Base-by-base conservation (phyloP, 2,888 invertebrate genomes). In the Cabera pusaria region DNA sequence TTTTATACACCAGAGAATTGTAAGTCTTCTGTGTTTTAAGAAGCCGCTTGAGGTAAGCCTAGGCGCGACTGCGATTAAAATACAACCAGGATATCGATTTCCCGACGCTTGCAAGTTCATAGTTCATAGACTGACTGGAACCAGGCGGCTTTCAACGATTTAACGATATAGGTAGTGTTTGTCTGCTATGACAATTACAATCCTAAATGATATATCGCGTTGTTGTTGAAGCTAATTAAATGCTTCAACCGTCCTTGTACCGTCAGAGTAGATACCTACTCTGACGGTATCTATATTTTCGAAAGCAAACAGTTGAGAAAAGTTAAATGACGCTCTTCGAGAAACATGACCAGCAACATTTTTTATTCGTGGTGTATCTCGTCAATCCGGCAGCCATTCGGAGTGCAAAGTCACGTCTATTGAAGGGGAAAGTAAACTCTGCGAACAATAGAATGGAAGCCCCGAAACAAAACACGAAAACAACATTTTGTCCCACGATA, bases 381-480 rank as follows among this genome's bases (percentile, higher is more conserved):
- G 25, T 20, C 44, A 45, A 44, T 6, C 34, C 21, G 31, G 28
- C 49, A 39, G 40, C 41, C 42, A 49, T 41, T 48, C 47, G 56
- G 35, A 14, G 18, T 21, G 10, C 57, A 33, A 38, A 64, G 65
- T 71, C 67, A 72, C 62, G 69, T 55, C 61, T 50, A 50, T 44
- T 40, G 38, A 27, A 49, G 64, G 79, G 62, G 82, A 83, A 83
- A 83, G 83, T 79, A 62, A 67, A 69, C 50, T 59, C 45, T 47
- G 51, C 58, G 54, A 53, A 77, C 75, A 76, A 80, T 72, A 56
- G 64, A 62, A 63, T 56, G 60, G 58, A 63, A 62, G 59, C 63
- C 50, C 52, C 55, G 54, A 60, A 63, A 62, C 58, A 57, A 58
- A 60, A 71, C 62, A 68, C 50, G 61, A 69, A 68, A 63, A 59